phyloP scores from a whole-genome alignment of 1,140 invertebrate genomes.

The Globodera rostochiensis region DNA sequence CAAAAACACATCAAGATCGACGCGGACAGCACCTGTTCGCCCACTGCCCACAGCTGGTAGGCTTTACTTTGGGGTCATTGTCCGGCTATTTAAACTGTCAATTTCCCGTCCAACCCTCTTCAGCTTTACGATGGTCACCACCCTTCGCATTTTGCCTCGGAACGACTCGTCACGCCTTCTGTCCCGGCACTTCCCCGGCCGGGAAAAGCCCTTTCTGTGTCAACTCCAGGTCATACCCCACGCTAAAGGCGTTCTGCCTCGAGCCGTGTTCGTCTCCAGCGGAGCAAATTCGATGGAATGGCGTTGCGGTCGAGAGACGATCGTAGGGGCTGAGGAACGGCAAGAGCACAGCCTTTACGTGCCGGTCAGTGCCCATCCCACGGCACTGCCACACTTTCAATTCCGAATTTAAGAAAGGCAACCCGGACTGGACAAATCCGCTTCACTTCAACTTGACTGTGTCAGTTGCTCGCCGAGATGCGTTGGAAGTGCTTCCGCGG shows the following conservation, averaged over 20 bases:
- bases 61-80: too few species aligned
- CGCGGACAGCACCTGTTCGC: conserved; percentile 42
- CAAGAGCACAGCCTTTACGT: conserved; percentile 34
- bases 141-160: conserved; percentile 37
- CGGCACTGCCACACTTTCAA: neutral
- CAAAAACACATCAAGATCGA: conserved; percentile 57
- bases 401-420: conserved; percentile 31
- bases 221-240: conserved; percentile 42
- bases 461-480: conserved; percentile 29
- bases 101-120: conserved; percentile 13
- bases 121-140: conserved; percentile 44
- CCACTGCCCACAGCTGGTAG: conserved; percentile 50
- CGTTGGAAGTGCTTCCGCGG: neutral
- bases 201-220: conserved; percentile 47
- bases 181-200: neutral
- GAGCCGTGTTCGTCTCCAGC: conserved; percentile 34
- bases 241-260: conserved; percentile 41
- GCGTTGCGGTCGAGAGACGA: conserved; percentile 37
- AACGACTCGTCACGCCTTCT: conserved; percentile 45
- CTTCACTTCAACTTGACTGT: conserved; percentile 61
- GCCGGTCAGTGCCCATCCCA: conserved; percentile 32
- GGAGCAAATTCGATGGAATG: conserved; percentile 38
- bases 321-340: conserved; percentile 15
- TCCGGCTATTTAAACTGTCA: too few species aligned
- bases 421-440: conserved; percentile 61